These are phyloP conservation scores for Odontocerum albicorne DNA, from an alignment of 2,888 invertebrate genomes.

Conservation along the genomic window DNA sequence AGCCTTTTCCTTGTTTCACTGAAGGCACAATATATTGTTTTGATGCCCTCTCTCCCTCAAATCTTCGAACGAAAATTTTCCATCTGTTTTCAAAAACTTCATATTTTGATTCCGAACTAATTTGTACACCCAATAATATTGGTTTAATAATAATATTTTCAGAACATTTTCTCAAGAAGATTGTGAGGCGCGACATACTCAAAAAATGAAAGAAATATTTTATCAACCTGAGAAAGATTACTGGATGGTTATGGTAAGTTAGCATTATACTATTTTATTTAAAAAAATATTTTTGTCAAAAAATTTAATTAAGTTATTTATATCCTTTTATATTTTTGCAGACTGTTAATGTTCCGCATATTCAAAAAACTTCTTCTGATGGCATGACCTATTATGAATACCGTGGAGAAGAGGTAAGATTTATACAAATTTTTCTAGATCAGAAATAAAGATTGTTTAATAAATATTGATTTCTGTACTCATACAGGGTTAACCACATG, in stretches of 20 bases:
- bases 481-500: too few species aligned
- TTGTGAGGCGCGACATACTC: constrained; percentile 86
- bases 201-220: constrained; percentile 85
- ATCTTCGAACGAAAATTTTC: too few species aligned
- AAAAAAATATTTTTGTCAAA: too few species aligned
- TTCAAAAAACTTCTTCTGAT: constrained; percentile 70
- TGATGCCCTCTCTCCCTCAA: too few species aligned
- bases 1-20: too few species aligned
- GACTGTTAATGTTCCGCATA: constrained; percentile 76
- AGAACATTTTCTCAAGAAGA: constrained; percentile 82
- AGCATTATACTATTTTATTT: not conserved
- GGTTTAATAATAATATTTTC: constrained; percentile 40
- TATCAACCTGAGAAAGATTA: constrained; percentile 84
- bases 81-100: too few species aligned
- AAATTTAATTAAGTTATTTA: constrained; percentile 11
- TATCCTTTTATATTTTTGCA: constrained; percentile 44
- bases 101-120: too few species aligned
- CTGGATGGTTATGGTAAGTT: constrained; percentile 87
- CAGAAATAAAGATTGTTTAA: not conserved
- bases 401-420: constrained; percentile 71
- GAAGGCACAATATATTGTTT: too few species aligned
- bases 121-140: constrained; percentile 8
- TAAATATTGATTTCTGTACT: not conserved
- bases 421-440: too few species aligned
- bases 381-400: constrained; percentile 72